Evolutionary conservation across 2,888 invertebrate genomes (phyloP).

Genomic region (Aleiodes testaceus): DNA sequence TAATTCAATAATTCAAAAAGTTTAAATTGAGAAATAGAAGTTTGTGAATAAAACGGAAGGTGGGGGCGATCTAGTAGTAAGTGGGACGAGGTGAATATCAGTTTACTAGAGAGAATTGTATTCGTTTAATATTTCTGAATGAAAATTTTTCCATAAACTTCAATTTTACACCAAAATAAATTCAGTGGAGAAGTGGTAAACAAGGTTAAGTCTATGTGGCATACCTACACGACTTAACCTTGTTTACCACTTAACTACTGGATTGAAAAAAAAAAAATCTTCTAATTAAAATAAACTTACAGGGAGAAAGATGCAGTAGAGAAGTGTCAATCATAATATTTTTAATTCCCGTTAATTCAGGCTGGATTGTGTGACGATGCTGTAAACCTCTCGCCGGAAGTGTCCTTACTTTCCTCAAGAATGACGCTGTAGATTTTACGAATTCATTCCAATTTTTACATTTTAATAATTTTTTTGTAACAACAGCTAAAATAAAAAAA

Average conservation of each 20-base stretch:
- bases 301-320: conserved; percentile 54
- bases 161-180: no score
- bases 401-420: conserved; percentile 63
- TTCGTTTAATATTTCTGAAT: background rate
- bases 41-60: conserved; percentile 45
- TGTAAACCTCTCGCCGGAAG: conserved; percentile 58
- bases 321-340: conserved; percentile 55
- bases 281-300: conserved; percentile 48
- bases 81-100: conserved; percentile 44
- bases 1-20: no score
- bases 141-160: no score
- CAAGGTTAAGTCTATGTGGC: no score
- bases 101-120: conserved; percentile 22
- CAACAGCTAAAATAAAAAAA: background rate
- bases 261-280: no score
- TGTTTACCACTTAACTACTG: no score
- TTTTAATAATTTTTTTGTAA: background rate
- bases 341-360: conserved; percentile 58
- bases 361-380: conserved; percentile 64
- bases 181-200: no score
- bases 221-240: no score
- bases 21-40: no score
- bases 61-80: conserved; percentile 34
- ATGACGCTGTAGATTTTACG: conserved; percentile 60
- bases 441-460: conserved; percentile 19